Percentiles rank a stretch among this genome's conserved stretches.
phyloP scores from a whole-genome alignment of 1,140 invertebrate genomes.

The Streblospio benedicti region DNA sequence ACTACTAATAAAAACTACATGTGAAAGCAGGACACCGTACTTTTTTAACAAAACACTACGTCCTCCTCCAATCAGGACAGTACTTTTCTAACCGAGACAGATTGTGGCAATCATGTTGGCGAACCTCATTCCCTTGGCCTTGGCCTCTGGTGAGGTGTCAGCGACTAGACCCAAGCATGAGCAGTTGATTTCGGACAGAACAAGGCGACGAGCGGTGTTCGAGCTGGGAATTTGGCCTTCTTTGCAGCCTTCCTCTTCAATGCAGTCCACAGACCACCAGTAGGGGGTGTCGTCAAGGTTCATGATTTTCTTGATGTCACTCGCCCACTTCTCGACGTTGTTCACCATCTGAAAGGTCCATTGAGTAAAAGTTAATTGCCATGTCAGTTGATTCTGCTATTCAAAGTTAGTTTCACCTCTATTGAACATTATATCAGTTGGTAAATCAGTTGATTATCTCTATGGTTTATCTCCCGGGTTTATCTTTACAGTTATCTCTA shows the following conservation, averaged over 20 bases:
- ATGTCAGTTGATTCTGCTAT: no score
- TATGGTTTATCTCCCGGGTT: no score
- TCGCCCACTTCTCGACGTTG: conserved; percentile 10
- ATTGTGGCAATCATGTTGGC: conserved; percentile 16
- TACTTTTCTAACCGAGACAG: conserved; percentile 1
- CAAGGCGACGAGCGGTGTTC: conserved; percentile 9
- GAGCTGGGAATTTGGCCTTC: conserved; percentile 12
- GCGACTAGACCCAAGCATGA: conserved; percentile 15
- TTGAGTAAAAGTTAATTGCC: no score
- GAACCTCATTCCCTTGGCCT: conserved; percentile 15
- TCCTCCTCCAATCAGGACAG: no score
- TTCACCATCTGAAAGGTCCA: no score
- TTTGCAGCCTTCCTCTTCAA: conserved; percentile 9
- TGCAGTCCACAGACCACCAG: conserved; percentile 20
- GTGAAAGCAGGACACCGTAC: no score
- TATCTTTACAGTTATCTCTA: no score
- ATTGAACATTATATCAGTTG: no score
- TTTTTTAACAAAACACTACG: no score
- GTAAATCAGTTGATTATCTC: no score
- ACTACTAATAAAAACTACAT: no score
- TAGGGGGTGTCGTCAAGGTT: conserved; percentile 17
- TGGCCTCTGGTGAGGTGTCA: conserved; percentile 16
- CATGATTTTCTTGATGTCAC: conserved; percentile 12
- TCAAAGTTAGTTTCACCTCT: no score
- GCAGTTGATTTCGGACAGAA: conserved; percentile 18